Evolutionary conservation across 2,888 invertebrate species (phyloP), one percentile per base, ranked within the genome.

Genomic region (Thymelicus sylvestris): DNA sequence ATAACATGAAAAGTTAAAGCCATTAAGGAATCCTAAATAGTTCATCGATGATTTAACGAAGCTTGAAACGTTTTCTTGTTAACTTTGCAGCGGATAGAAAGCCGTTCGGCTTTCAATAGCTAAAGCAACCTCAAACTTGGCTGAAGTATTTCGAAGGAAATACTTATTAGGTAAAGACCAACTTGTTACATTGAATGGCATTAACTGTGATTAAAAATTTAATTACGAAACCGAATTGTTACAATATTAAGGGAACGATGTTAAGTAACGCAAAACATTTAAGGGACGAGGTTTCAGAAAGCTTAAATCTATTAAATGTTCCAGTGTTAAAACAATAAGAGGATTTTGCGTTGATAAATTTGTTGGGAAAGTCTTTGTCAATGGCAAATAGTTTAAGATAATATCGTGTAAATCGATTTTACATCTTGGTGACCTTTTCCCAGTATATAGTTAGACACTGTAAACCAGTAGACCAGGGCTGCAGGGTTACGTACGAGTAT

Each of bases 81-180:
- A 50, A 52, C 39, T 66, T 62, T 47, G 38, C 41, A 59, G 48
- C n/a, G 61, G 41, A 31, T 62, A 44, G 44, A 38, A 61, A 67
- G 50, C 19, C 52, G 50, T 48, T 31, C 24, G 8, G 52, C 61
- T 44, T 44, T 61, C 44, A 19, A 31, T 48, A 31, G 52, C 24
- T 60, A 19, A 52, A 44, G 39, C 12, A 41, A 57, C 65, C 41
- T 48, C 24, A 48, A 64, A 65, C 52, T 65, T 47, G 19, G 57
- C 66, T 68, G 48, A 64, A 64, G 62, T 71, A 38, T 68, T 68
- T 68, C 63, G 57, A 64, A 69, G 48, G 19, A 64, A 24, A 67
- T 66, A 61, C 48, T 19, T 41, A 24, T 55, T 24, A 55, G 48
- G 48, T 48, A 64, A 59, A 39, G 59, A 64, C 31, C 13, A 57